Evolutionary conservation across 1,140 invertebrate genomes (phyloP).

Genomic region (Magallana gigas): DNA sequence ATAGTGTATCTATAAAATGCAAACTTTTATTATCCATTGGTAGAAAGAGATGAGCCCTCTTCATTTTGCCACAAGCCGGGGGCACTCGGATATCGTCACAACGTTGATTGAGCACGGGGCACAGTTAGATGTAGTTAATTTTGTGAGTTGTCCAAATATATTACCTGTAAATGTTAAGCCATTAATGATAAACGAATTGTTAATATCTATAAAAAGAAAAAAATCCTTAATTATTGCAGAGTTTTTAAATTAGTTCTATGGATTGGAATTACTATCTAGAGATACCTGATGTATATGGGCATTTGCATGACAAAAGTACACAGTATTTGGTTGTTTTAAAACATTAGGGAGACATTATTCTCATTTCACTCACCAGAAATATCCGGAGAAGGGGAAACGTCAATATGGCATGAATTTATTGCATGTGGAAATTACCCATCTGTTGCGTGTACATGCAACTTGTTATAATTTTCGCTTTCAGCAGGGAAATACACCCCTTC

Average conservation of each 20-base stretch:
- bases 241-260: too few species aligned
- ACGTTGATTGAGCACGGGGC: slow-evolving; percentile 76
- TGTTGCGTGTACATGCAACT: neutral
- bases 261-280: too few species aligned
- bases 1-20: too few species aligned
- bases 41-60: slow-evolving; percentile 79
- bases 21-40: neutral
- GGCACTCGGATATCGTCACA: slow-evolving; percentile 74
- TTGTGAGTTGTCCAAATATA: slow-evolving; percentile 71
- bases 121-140: slow-evolving; percentile 78
- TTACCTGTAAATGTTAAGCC: too few species aligned
- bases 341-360: neutral
- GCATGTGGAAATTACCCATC: slow-evolving; percentile 5
- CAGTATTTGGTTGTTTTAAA: neutral
- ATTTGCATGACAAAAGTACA: slow-evolving; percentile 4
- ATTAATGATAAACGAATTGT: too few species aligned
- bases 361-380: neutral
- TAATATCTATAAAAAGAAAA: too few species aligned
- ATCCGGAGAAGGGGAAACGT: neutral
- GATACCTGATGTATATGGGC: neutral
- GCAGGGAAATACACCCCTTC: slow-evolving; percentile 88
- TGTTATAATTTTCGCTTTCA: slow-evolving; percentile 76
- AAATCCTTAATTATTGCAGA: too few species aligned
- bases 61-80: slow-evolving; percentile 76
- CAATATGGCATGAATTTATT: neutral